Base-by-base conservation (phyloP, 2,888 invertebrate genomes). In the Melangyna quadrimaculata region DNA sequence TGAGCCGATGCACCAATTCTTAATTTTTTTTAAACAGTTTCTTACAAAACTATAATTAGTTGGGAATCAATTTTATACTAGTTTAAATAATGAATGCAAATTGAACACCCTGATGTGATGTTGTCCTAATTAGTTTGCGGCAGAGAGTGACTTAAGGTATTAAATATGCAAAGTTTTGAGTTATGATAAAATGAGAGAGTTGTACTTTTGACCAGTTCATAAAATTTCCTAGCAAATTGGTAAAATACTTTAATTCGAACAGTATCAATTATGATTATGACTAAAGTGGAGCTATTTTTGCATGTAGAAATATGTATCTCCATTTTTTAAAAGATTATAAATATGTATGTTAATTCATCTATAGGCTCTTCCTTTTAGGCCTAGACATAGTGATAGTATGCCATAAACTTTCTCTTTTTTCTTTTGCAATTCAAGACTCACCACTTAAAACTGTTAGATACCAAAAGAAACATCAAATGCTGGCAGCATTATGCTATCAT, bases 371-470 rank as follows among this genome's bases (percentile, higher is more conserved):
- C 61, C 40, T 61, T 22, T 19, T 14, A 43, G 19, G 43, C 12
- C 27, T 17, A 35, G 6, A 14, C 37, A 10, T 55, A 17, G n/a
- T n/a, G n/a, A n/a, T n/a, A 7, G 22, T 48, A 37, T 29, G 10
- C 29, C 29, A 45, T 37, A 10, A 61, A 69, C 82, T 82, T 82
- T 82, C 82, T 82, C 78, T 82, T 82, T 73, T 78, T 24, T 48
- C 3, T 45, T 19, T 43, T 43, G 70, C 57, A 71, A 61, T 37
- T 24, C 5, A 59, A 77, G 71, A 57, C 65, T 77, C 51, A 57
- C 40, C 51, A 57, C 40, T 72, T 48, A 40, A 24, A 45, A 70
- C 22, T 24, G 27, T 27, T 45, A 48, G 43, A 57, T 35, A 65
- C 24, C 29, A 51, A 61, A 70, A 70, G 57, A 40, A 77, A 75